Evolutionary conservation across 2,888 invertebrate genomes (phyloP).

Genomic region (Ophioninae sp.): DNA sequence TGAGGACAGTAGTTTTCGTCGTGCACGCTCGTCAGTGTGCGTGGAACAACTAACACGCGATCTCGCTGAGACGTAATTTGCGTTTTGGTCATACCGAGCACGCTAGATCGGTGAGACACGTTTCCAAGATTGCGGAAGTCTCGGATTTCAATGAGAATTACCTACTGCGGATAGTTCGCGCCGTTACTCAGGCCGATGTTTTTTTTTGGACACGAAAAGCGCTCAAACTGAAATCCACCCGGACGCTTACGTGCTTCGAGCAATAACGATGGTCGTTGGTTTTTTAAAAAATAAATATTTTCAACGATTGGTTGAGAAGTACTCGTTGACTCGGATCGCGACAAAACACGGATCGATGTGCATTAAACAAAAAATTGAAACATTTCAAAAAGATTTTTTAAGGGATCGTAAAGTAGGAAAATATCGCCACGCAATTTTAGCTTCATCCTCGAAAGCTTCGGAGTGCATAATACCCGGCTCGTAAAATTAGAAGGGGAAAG

Average conservation of each 20-base stretch:
- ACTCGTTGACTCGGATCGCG: neutral
- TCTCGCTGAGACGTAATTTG: conserved; percentile 58
- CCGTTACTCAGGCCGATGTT: conserved; percentile 6
- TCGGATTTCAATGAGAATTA: conserved; percentile 43
- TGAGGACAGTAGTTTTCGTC: conserved; percentile 48
- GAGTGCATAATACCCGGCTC: neutral
- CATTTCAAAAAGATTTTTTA: neutral
- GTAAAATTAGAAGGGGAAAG: conserved; percentile 8
- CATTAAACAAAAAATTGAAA: neutral
- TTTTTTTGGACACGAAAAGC: conserved; percentile 25
- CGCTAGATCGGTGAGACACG: conserved; percentile 59
- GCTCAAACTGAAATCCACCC: neutral
- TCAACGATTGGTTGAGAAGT: neutral
- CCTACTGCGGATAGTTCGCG: conserved; percentile 27
- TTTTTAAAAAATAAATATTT: neutral
- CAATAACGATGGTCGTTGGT: neutral
- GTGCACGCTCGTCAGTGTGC: conserved; percentile 10
- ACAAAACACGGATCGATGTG: neutral
- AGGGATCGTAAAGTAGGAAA: neutral
- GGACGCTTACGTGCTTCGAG: conserved; percentile 3
- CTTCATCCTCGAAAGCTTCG: conserved; percentile 2
- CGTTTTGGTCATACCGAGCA: conserved; percentile 57
- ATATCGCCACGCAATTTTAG: neutral
- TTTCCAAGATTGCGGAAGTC: conserved; percentile 24
- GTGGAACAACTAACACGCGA: conserved; percentile 60